Evolutionary conservation across 2,888 invertebrate species (phyloP), one percentile per base, ranked within the genome.

Genomic region (Seira musarum): DNA sequence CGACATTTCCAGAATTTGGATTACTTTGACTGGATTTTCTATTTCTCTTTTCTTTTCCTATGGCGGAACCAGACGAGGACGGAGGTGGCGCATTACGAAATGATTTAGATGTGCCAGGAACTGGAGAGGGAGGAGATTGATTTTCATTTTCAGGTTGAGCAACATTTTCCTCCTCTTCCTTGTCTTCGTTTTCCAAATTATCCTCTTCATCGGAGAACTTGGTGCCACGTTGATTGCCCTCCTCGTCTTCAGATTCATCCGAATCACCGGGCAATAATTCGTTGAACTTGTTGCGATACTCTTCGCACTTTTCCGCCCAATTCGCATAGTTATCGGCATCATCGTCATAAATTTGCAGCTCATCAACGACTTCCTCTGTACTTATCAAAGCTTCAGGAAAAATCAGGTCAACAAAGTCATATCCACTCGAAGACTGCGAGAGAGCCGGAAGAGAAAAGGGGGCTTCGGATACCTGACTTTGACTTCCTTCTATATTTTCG

Each of bases 331-430:
- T 73, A 13, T 60, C 60, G 22, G 46, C 61, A 25, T 69, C 63
- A 22, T 68, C 30, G n/a, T 77, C 77, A 57, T 17, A 49, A n/a
- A n/a, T n/a, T 2, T n/a, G 49, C n/a, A 69, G 63, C 13, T 19
- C 46, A 0, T 64, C 53, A 3, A 53, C 46, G 19, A 25, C 35
- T 6, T 70, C 77, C 8, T 69, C 63, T 21, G 49, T 63, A 6
- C 35, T 53, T 8, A n/a, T n/a, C n/a, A 77, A 35, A 3, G 65
- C 70, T 35, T 64, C 77, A 35, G 77, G 70, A 19, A 40, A 21
- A 5, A 49, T n/a, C 15, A n/a, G 49, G 49, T 49, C 30, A 8
- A 30, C 2, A 8, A 30, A 30, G 30, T n/a, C n/a, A n/a, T n/a
- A n/a, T n/a, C n/a, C n/a, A n/a, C n/a, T n/a, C n/a, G n/a, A n/a